Conservation (phyloP, 2,113 vertebrate genomes). For the Progne subis region DNA sequence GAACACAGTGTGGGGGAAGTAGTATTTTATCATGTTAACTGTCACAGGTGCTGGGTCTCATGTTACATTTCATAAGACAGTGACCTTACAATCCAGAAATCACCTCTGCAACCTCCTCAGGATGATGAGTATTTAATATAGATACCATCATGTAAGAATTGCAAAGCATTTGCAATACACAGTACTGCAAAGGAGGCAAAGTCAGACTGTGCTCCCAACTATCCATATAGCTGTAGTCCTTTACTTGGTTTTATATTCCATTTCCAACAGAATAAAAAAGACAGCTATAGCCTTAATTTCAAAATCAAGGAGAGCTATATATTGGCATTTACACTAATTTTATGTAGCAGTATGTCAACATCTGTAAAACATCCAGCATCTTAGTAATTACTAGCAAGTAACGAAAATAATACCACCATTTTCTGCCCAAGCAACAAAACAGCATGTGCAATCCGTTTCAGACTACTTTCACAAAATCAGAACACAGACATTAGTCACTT, state of each 20-base stretch:
- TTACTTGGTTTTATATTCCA: background rate
- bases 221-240: background rate
- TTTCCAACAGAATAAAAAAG: background rate
- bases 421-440: background rate
- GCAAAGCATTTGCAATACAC: background rate
- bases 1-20: background rate
- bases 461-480: background rate
- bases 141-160: background rate
- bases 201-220: background rate
- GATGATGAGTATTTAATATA: background rate
- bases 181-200: background rate
- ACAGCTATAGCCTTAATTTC: background rate
- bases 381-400: background rate
- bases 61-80: background rate
- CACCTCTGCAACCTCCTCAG: background rate
- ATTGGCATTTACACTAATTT: background rate
- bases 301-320: background rate
- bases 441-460: background rate
- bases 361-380: background rate
- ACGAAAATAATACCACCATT: background rate
- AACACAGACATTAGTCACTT: background rate
- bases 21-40: background rate
- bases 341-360: background rate
- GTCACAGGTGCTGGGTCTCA: background rate
- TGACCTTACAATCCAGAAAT: background rate